phyloP scores from a whole-genome alignment of 2,888 invertebrate genomes.

The Lasioglossum figueresi region DNA sequence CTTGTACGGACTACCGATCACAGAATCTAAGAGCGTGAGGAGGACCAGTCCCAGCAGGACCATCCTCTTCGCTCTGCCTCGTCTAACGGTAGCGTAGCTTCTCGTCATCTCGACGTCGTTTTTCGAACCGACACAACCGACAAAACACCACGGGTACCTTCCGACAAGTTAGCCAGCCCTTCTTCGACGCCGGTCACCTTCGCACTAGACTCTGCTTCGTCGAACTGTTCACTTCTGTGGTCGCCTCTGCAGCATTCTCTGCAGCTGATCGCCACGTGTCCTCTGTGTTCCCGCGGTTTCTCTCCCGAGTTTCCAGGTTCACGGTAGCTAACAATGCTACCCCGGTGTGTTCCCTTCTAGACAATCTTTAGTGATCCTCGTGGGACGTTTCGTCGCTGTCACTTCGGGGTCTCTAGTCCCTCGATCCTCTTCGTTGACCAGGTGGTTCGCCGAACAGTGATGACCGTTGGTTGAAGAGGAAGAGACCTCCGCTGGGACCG shows the following conservation, averaged over 20 bases:
- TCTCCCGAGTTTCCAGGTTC: not conserved
- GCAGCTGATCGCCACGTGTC: constrained; percentile 26
- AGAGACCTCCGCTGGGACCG: constrained; percentile 75
- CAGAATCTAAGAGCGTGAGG: constrained; percentile 54
- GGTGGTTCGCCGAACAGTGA: not conserved
- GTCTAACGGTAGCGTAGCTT: constrained; percentile 2
- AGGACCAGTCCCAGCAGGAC: constrained; percentile 58
- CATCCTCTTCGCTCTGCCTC: constrained; percentile 29
- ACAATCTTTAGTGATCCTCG: not conserved
- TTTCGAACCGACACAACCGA: not conserved
- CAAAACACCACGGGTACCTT: not conserved
- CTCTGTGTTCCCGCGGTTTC: not conserved
- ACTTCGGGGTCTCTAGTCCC: not conserved
- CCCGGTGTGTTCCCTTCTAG: not conserved
- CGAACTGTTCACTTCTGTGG: constrained; percentile 10
- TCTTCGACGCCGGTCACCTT: not conserved
- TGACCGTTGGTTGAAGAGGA: constrained; percentile 38
- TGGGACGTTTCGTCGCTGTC: not conserved
- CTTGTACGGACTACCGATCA: constrained; percentile 51
- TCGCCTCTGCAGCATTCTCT: constrained; percentile 33
- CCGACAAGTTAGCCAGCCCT: not conserved
- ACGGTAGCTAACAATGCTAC: not conserved
- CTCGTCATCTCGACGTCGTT: constrained; percentile 28
- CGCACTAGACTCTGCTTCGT: not conserved
- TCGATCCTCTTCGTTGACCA: not conserved